phyloP scores from a whole-genome alignment of 2,888 invertebrate species.

The Palloptera scutellata region DNA sequence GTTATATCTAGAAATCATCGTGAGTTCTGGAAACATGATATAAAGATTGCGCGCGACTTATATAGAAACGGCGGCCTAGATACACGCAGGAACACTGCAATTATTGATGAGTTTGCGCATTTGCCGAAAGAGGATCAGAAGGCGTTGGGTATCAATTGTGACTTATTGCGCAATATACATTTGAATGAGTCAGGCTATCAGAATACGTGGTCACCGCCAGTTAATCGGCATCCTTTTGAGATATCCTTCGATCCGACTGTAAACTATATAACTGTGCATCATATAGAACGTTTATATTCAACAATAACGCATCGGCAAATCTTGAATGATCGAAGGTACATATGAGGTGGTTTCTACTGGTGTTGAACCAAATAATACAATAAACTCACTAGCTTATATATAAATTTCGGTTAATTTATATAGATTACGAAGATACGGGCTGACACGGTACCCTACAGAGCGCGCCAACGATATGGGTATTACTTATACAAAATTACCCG shows the following conservation, averaged over 20 bases:
- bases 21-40: constrained; percentile 72
- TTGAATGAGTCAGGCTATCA: constrained; percentile 51
- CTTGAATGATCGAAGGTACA: constrained; percentile 37
- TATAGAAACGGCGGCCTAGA: constrained; percentile 64
- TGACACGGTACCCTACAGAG: constrained; percentile 40
- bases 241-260: constrained; percentile 27
- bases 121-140: constrained; percentile 50
- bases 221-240: constrained; percentile 45
- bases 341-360: neutral
- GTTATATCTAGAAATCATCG: constrained; percentile 65
- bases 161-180: constrained; percentile 47
- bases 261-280: constrained; percentile 50
- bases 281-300: constrained; percentile 52
- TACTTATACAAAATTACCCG: constrained; percentile 33
- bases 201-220: constrained; percentile 60
- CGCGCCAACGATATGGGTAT: constrained; percentile 29
- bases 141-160: constrained; percentile 44
- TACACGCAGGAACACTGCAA: constrained; percentile 48
- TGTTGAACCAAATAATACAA: constrained; percentile 4
- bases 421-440: constrained; percentile 29
- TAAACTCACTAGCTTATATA: neutral
- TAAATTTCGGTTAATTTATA: neutral
- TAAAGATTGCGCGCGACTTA: constrained; percentile 69
- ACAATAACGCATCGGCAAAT: constrained; percentile 40
- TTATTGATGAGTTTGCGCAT: constrained; percentile 58